Base-by-base conservation (phyloP, 2,888 invertebrate genomes). In the Cephalotes varians region DNA sequence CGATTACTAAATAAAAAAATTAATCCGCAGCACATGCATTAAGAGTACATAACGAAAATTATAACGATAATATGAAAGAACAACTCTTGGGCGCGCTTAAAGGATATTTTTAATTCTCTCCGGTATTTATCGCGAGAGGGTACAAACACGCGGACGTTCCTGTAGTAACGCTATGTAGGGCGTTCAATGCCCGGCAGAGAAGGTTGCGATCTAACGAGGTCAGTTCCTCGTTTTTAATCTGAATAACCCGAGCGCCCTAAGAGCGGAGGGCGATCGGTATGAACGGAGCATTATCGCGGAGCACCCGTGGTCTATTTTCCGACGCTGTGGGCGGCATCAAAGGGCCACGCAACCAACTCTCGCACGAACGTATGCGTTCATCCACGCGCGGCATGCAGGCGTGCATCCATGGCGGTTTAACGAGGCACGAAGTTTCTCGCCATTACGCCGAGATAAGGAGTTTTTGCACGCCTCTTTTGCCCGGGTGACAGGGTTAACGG, bases 201-300 rank as follows among this genome's bases (percentile, higher is more conserved):
- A 44, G 49, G 62, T 65, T 74, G 76, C 60, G 47, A 40, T 60
- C 40, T 69, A 79, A 79, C 71, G 77, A 56, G 77, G 77, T 79
- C 77, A 79, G 82, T 71, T 79, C 65, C 47, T 47, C 65, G 65
- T 84, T 84, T 79, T 84, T 83, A 83, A 84, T 83, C 49, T 67
- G 72, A 84, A 84, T 79, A 79, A 79, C 64, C 72, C 72, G 79
- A 79, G 71, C 58, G 44, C 31, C 56, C 77, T 79, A 56, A 79
- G 65, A 76, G 77, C 71, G 77, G 56, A 67, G 83, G 82, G 67
- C 31, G 71, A 65, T 72, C 71, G 65, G 77, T 56, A 67, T 62
- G 76, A 79, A 71, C 72, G 77, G 69, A 6, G 69, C 83, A 67
- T 76, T 56, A 40, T 74, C 62, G 47, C 51, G 34, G 44, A 60